These are phyloP conservation scores for Eudemis profundana DNA, from an alignment of 2,888 invertebrate genomes.

Conservation along the genomic window DNA sequence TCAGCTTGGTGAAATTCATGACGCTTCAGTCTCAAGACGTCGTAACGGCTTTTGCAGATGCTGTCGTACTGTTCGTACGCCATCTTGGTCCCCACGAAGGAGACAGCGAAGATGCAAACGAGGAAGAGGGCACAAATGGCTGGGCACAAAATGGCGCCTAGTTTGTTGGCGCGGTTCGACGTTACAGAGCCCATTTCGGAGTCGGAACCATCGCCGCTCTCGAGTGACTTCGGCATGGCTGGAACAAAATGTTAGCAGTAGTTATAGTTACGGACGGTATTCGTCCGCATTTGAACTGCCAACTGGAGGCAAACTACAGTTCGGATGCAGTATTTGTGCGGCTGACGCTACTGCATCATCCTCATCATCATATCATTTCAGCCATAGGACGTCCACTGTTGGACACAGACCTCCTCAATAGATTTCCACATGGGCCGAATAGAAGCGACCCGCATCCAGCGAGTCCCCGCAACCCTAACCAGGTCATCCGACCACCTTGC, in stretches of 20 bases:
- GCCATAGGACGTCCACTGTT: too few species aligned
- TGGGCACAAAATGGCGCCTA: constrained; percentile 72
- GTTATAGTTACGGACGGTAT: too few species aligned
- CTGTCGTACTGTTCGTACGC: constrained; percentile 71
- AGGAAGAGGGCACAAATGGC: constrained; percentile 70
- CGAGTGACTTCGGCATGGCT: constrained; percentile 67
- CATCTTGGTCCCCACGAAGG: constrained; percentile 67
- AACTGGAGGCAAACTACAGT: too few species aligned
- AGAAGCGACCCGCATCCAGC: too few species aligned
- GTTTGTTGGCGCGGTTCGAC: constrained; percentile 57
- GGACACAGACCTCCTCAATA: too few species aligned
- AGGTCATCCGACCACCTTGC: too few species aligned
- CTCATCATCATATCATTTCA: too few species aligned
- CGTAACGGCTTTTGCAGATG: constrained; percentile 52
- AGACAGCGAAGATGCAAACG: constrained; percentile 62
- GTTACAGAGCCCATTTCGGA: constrained; percentile 65
- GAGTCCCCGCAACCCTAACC: too few species aligned
- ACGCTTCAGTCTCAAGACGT: constrained; percentile 6
- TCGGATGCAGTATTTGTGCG: too few species aligned
- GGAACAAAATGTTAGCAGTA: constrained; percentile 49
- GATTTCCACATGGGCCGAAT: too few species aligned
- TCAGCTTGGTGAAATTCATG: constrained; percentile 14
- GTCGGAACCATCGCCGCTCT: constrained; percentile 60
- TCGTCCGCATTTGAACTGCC: too few species aligned
- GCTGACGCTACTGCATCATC: too few species aligned